These are phyloP conservation scores for Eriosoma lanigerum DNA, from an alignment of 1,140 invertebrate genomes.

Conservation along the genomic window DNA sequence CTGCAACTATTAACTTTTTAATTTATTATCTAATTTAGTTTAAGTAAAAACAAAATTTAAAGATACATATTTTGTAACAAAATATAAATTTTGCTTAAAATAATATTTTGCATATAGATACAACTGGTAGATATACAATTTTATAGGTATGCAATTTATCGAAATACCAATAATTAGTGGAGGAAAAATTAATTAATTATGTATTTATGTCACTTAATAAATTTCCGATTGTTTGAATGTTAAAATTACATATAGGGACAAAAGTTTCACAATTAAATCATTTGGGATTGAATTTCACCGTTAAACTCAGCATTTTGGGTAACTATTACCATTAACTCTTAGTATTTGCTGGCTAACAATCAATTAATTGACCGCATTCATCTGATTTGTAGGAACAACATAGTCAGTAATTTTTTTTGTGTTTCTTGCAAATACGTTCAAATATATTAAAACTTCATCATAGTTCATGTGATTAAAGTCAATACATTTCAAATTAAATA, in stretches of 20 bases:
- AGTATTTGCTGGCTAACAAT: slow-evolving; percentile 3
- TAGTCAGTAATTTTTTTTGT: neutral
- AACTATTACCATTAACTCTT: slow-evolving; percentile 9
- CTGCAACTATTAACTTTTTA: too few species aligned
- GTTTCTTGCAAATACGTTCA: neutral
- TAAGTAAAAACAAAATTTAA: too few species aligned
- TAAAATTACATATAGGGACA: neutral
- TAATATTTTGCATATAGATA: too few species aligned
- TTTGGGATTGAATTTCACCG: neutral
- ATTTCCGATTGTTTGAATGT: neutral
- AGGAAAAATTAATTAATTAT: neutral
- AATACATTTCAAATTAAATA: neutral
- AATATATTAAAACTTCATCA: neutral
- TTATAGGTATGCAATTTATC: too few species aligned
- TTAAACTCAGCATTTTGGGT: neutral
- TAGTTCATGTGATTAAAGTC: neutral
- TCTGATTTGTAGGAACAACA: neutral
- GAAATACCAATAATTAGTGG: neutral
- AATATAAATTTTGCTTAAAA: too few species aligned
- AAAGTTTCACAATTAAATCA: slow-evolving; percentile 17
- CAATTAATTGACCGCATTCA: slow-evolving; percentile 6
- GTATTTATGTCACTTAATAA: neutral
- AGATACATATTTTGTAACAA: too few species aligned
- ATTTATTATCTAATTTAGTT: too few species aligned
- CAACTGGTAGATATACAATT: too few species aligned